Percentiles rank a stretch among this genome's conserved stretches.
phyloP scores from a whole-genome alignment of 2,113 vertebrate genomes.

The Indicator maculatus region DNA sequence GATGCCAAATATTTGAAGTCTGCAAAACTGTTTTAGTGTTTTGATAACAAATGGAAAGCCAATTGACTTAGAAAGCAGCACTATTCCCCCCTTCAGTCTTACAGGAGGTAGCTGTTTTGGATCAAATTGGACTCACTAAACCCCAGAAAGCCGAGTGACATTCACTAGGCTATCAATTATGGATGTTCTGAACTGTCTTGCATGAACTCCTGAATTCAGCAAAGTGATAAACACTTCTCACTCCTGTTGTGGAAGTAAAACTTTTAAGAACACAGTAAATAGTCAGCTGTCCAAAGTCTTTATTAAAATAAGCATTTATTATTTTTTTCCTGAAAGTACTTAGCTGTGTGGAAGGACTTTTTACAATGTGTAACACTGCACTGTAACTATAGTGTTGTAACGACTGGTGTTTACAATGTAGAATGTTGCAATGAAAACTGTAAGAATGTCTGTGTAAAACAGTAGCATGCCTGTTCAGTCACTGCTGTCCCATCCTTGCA shows the following conservation, averaged over 20 bases:
- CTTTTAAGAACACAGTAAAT: not conserved
- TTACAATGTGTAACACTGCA: constrained; percentile 28
- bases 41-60: not conserved
- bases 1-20: not conserved
- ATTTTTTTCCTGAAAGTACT: constrained; percentile 27
- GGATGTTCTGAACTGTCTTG: not conserved
- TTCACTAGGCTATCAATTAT: not conserved
- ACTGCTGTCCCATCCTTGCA: constrained; percentile 19
- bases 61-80: not conserved
- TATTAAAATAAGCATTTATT: constrained; percentile 3
- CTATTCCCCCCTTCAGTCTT: not conserved
- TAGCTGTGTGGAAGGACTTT: constrained; percentile 20
- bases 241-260: not conserved
- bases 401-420: constrained; percentile 37
- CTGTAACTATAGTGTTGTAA: constrained; percentile 50
- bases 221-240: not conserved
- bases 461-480: constrained; percentile 47
- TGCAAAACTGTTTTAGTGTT: not conserved
- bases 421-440: not conserved
- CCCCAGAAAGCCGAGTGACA: not conserved
- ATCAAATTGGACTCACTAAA: not conserved
- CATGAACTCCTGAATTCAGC: constrained; percentile 17
- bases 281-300: not conserved
- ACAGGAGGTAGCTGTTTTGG: not conserved
- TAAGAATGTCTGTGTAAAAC: constrained; percentile 11